Base-by-base conservation (phyloP, 2,797 vertebrate species). In the Oreonectes daqikongensis region DNA sequence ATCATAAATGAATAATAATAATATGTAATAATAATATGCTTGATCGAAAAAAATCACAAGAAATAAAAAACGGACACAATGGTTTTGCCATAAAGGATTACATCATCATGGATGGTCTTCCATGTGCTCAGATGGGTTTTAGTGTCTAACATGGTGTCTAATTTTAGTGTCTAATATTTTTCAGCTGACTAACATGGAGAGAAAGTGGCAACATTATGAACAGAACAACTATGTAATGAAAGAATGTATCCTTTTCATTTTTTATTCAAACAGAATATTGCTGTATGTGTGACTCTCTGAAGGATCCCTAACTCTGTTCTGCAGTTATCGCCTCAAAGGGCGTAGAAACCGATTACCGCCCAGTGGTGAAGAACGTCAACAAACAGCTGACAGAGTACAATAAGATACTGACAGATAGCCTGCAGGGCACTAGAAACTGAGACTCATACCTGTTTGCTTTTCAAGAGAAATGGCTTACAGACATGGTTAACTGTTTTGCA, bases 141-240 rank as follows among this genome's bases (percentile, higher is more conserved):
- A 35, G 35, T 35, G 8, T n/a, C n/a, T n/a, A n/a, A n/a, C n/a
- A n/a, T n/a, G n/a, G n/a, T n/a, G n/a, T n/a, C n/a, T n/a, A n/a
- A n/a, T n/a, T n/a, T n/a, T n/a, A n/a, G n/a, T n/a, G n/a, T n/a
- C n/a, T n/a, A n/a, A n/a, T n/a, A n/a, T 87, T 80, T 89, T 90
- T 77, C 83, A 99, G 97, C 93, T 99, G 85, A 93, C 92, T 67
- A 99, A 98, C 91, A 88, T 99, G 91, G 97, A 99, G 87, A 94
- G 95, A 88, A 99, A 98, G 78, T 99, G 95, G 97, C 96, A 98
- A 77, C 95, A 99, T 81, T 87, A 94, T 85, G 97, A 99, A 81
- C 97, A 98, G 92, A 99, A 98, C 92, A 99, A 98, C 90, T 98
- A 97, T 81, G 95, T 97, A 66, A 99, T 99, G 97, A 97, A 96